Percentiles rank a stretch among this genome's conserved stretches.
Evolutionary conservation across 2,797 vertebrate genomes (phyloP).

Genomic region (Epinephelus awoara): DNA sequence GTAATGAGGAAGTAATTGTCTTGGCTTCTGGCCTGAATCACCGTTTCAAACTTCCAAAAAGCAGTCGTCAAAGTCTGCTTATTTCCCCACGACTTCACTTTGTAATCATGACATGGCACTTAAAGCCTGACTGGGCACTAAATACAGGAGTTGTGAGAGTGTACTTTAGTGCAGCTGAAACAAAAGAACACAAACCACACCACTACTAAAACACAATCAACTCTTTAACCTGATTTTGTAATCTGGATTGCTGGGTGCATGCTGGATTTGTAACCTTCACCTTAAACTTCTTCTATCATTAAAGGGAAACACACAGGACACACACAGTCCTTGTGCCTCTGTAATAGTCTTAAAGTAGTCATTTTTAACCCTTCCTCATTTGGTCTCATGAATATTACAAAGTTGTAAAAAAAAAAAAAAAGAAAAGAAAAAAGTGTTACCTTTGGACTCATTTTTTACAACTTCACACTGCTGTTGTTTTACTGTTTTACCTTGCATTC

Average conservation of each 20-base stretch:
- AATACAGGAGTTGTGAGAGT: background rate
- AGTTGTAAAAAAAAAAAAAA: no score
- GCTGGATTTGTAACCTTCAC: background rate
- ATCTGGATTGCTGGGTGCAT: background rate
- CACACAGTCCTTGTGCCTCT: no score
- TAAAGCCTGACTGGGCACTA: background rate
- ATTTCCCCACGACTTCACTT: background rate
- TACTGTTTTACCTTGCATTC: no score
- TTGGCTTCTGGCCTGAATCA: background rate
- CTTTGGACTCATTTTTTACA: no score
- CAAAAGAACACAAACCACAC: background rate
- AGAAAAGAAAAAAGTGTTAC: no score
- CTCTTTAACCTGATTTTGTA: background rate
- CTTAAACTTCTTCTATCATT: background rate
- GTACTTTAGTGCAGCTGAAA: background rate
- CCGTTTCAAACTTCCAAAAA: background rate
- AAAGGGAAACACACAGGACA: background rate
- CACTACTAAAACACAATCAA: background rate
- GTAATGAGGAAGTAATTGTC: constrained; percentile 38
- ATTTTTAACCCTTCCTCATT: no score
- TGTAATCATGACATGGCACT: background rate
- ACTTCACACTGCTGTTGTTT: no score
- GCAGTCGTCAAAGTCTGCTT: background rate
- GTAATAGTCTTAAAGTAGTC: no score
- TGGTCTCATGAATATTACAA: no score